Percentiles rank a stretch among this genome's conserved stretches.
phyloP scores from a whole-genome alignment of 2,888 invertebrate genomes.

The Metacarcinus magister region DNA sequence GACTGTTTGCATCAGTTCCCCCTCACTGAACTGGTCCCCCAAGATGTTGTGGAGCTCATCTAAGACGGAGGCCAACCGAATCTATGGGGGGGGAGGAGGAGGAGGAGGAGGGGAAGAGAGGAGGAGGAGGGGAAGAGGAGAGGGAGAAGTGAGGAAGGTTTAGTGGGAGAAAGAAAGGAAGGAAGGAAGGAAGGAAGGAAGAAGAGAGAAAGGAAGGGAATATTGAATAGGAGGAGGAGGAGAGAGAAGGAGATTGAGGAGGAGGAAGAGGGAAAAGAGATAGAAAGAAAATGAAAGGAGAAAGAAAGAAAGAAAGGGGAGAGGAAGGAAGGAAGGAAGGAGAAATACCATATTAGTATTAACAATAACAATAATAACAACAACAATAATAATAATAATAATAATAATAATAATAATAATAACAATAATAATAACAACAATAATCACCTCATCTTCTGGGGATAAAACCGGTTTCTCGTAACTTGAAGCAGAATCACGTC shows the following conservation, averaged over 20 bases:
- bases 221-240: background rate
- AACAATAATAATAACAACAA: background rate
- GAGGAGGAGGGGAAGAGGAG: background rate
- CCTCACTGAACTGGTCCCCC: conserved; percentile 75
- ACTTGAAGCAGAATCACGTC: conserved; percentile 77
- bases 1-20: conserved; percentile 86
- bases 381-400: background rate
- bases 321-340: background rate
- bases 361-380: background rate
- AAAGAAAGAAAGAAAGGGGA: background rate
- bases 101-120: background rate
- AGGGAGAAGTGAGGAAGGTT: background rate
- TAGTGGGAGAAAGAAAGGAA: background rate
- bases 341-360: background rate
- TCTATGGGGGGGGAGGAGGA: conserved; percentile 50
- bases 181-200: background rate
- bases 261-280: background rate
- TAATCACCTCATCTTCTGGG: conserved; percentile 77
- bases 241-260: too few species aligned
- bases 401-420: background rate
- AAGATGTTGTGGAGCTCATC: conserved; percentile 79
- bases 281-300: background rate
- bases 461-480: conserved; percentile 75
- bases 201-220: background rate
- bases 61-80: conserved; percentile 73